Evolutionary conservation across 2,113 vertebrate species (phyloP), one percentile per base, ranked within the genome.

Genomic region (Grammomys surdaster): DNA sequence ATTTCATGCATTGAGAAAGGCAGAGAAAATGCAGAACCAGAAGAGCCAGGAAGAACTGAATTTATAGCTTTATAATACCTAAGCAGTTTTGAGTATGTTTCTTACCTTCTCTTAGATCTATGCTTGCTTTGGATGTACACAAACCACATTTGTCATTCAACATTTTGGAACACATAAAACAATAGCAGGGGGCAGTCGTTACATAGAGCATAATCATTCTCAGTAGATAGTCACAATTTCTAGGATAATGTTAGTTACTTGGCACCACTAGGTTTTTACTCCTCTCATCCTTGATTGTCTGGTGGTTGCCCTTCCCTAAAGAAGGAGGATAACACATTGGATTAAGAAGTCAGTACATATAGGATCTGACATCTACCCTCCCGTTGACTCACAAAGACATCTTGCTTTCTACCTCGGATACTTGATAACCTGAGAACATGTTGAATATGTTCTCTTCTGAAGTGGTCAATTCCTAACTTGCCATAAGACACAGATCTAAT

Each of bases 61-160:
- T 33, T 20, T 91, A 60, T 28, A 36, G 28, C 31, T 0, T 0
- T 0, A 1, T 4, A 51, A 40, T 0, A 46, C 54, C 48, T 92
- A 12, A 46, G 56, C 8, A 73, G 36, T 31, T n/a, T 7, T n/a
- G 2, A 1, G 19, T 28, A 7, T 13, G 3, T 14, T 26, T 20
- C 60, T 72, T 36, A 51, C 36, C 4, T 43, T 51, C 91, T 88
- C 76, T 51, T 67, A 90, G 85, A 43, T 72, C 46, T 31, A 3
- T 1, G 26, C 28, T 81, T 92, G 63, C 51, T 20, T 33, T 0
- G 3, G 33, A 76, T 2, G 17, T 0, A 40, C 3, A 40, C 14
- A 14, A 43, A 22, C 0, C 3, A 26, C 3, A 14, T 43, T 8
- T n/a, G n/a, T 17, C 26, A 51, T 13, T 72, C 51, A 86, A 76